These are phyloP conservation scores for Dysdera silvatica DNA, from an alignment of 1,140 invertebrate species.

Conservation along the genomic window DNA sequence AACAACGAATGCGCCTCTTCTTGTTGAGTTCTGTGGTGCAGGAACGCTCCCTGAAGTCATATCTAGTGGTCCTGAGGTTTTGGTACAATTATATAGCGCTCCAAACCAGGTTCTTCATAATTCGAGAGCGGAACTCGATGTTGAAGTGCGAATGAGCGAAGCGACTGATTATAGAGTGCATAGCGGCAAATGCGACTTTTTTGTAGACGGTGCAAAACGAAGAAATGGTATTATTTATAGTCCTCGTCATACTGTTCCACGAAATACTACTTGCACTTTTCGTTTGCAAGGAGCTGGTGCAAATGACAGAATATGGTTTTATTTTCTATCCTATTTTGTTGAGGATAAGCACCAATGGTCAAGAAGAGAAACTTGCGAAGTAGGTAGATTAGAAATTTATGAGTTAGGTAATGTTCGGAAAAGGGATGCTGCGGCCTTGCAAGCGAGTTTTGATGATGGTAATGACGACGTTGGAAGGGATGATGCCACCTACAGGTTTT, in stretches of 20 bases:
- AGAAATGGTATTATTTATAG: conserved; percentile 66
- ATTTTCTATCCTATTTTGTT: conserved; percentile 53
- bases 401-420: conserved; percentile 22
- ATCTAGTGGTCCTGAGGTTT: conserved; percentile 72
- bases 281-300: conserved; percentile 62
- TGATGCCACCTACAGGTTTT: conserved; percentile 26
- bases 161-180: conserved; percentile 41
- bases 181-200: conserved; percentile 77
- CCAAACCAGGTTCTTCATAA: conserved; percentile 76
- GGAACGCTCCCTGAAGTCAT: conserved; percentile 69
- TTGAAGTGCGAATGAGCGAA: conserved; percentile 70
- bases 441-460: not conserved
- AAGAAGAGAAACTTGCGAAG: conserved; percentile 31
- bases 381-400: conserved; percentile 31
- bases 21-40: conserved; percentile 80
- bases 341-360: conserved; percentile 33
- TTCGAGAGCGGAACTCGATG: conserved; percentile 64
- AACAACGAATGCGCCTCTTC: conserved; percentile 74
- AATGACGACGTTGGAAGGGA: conserved; percentile 1
- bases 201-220: conserved; percentile 65
- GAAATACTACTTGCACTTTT: conserved; percentile 78
- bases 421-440: not conserved
- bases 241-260: conserved; percentile 68
- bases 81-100: conserved; percentile 82
- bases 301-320: conserved; percentile 74